A percentile compares a stretch with the other conserved stretches of the same genome.
phyloP scores from a whole-genome alignment of 2,797 vertebrate species.

The Rhinichthys osculus region DNA sequence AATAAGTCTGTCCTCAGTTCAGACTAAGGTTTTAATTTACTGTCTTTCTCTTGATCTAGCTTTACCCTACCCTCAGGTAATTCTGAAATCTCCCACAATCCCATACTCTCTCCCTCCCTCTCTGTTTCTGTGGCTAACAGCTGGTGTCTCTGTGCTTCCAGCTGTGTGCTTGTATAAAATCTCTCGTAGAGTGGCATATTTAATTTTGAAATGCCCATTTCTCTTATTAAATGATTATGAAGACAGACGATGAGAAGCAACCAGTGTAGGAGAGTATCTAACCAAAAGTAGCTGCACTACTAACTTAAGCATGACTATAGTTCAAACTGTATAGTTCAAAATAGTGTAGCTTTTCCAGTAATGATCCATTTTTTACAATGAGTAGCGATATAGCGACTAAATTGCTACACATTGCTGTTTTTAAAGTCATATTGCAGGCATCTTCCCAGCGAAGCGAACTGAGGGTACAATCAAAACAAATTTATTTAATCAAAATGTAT shows the following conservation, averaged over 20 bases:
- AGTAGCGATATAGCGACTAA: not conserved
- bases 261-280: not conserved
- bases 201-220: constrained; percentile 17
- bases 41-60: constrained; percentile 65
- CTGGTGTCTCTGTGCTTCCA: constrained; percentile 34
- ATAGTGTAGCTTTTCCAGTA: not conserved
- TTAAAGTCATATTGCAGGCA: too few relatives aligned
- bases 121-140: constrained; percentile 21
- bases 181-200: constrained; percentile 12
- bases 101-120: not conserved
- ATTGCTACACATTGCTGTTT: not conserved
- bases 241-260: constrained; percentile 3
- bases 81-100: constrained; percentile 38
- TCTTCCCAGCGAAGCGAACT: not conserved
- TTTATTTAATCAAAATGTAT: not conserved
- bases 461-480: not conserved
- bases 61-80: constrained; percentile 43
- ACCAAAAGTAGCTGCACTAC: not conserved
- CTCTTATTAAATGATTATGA: constrained; percentile 23
- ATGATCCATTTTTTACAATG: not conserved
- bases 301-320: not conserved
- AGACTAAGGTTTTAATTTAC: constrained; percentile 43
- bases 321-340: not conserved
- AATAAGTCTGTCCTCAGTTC: constrained; percentile 56
- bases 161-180: constrained; percentile 33